These are phyloP conservation scores for Oscheius sp. DNA, from an alignment of 1,140 invertebrate genomes.

Conservation along the genomic window DNA sequence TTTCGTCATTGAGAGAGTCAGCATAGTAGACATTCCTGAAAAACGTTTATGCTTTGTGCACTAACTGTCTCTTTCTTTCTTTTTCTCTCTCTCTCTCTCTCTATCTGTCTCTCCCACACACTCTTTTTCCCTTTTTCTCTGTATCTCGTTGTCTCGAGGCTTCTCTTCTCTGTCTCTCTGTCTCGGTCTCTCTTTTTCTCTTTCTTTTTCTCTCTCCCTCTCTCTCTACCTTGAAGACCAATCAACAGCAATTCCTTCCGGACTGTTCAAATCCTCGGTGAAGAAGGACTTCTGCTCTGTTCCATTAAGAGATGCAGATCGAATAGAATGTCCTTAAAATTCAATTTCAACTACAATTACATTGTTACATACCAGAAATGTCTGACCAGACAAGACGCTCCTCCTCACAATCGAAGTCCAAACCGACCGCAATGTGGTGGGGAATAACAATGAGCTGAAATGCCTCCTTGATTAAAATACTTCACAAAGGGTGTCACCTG, in stretches of 20 bases:
- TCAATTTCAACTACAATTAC: neutral
- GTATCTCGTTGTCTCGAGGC: no score
- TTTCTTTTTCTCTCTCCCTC: no score
- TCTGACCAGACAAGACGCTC: conserved; percentile 64
- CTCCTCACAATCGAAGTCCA: conserved; percentile 63
- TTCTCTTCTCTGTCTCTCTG: no score
- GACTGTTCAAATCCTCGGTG: conserved; percentile 58
- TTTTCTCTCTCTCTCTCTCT: no score
- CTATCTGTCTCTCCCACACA: no score
- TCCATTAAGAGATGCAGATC: conserved; percentile 53
- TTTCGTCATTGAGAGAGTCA: conserved; percentile 81
- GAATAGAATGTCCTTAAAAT: conserved; percentile 48
- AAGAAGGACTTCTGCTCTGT: conserved; percentile 45
- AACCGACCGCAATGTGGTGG: conserved; percentile 62
- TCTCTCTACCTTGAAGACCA: conserved; percentile 69
- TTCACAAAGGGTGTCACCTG: conserved; percentile 43
- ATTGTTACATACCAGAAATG: conserved; percentile 46
- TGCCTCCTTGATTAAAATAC: neutral
- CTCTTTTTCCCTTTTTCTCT: no score
- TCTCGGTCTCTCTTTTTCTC: no score
- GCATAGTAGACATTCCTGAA: conserved; percentile 88
- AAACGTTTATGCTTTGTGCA: no score
- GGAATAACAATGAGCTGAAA: conserved; percentile 55
- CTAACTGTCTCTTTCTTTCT: no score
- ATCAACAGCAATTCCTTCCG: conserved; percentile 89